Base-by-base conservation (phyloP, 1,140 invertebrate species). In the Caenorhabditis briggsae region DNA sequence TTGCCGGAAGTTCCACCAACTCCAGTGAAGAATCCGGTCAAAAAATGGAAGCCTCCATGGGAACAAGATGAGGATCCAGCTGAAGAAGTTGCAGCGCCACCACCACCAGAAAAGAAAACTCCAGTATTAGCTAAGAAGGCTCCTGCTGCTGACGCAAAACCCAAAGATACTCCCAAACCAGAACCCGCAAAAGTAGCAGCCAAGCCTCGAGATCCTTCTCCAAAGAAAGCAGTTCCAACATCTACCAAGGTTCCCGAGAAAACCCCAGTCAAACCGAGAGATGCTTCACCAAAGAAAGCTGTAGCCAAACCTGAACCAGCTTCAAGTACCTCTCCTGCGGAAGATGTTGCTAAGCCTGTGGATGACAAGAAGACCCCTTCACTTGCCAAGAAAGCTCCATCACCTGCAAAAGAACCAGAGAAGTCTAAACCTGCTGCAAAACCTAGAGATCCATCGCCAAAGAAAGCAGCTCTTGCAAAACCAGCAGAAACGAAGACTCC, bases 1-100 rank as follows among this genome's bases (percentile, higher is more conserved):
- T 14, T 9, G 50, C 58, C n/a, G 5, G n/a, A 14, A 20, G 20
- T 25, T 1, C 70, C 70, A 2, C 58, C 18, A 78, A 25, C 20
- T 23, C 20, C 46, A 5, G 9, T 25, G 5, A 61, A 61, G n/a
- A 11, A 12, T 41, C 33, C 33, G 11, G 25, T n/a, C 0, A 70
- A 70, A 70, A 78, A 78, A 25, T 78, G 70, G 70, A 78, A 78
- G 23, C 70, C 70, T 1, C 70, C 70, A 78, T 78, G 70, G 70
- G 70, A 78, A 12, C 46, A 2, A 8, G 70, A 78, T 23, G 70
- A 78, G 2, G 46, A 53, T 70, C 70, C 70, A 12, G 46, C 46
- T 25, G 70, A 78, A 50, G 70, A 78, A 23, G 18, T 78, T 41
- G 9, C 25, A 50, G 9, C 48, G 33, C 70, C 70, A 53, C 23